Base-by-base conservation (phyloP, 2,113 vertebrate genomes). In the Oostethus manadensis region DNA sequence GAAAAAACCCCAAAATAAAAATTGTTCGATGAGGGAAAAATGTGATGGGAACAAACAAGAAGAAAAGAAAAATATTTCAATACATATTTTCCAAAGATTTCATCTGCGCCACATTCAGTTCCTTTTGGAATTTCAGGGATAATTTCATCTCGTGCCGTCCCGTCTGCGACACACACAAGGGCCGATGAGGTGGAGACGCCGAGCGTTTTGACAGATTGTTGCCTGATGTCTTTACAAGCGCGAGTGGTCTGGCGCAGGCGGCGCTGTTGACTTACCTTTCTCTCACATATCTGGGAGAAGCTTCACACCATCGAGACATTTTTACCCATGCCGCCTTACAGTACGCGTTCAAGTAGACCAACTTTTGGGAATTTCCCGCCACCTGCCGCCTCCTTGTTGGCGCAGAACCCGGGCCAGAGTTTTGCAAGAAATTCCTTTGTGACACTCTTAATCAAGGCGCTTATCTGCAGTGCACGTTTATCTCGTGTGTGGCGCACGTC, bases 391-490 rank as follows among this genome's bases (percentile, higher is more conserved):
- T 14, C 21, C 47, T 43, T 0, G 15, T 62, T 76, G 73, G 76
- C 71, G 0, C 1, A 0, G n/a, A 10, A 65, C 66, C 79, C n/a
- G 75, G 56, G 40, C 14, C 49, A 42, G 38, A 42, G 71, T 74
- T 86, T 78, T 79, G 78, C 80, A 82, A 86, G 69, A 79, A 74
- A 80, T 87, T 78, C 73, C 61, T 81, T 64, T 71, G 82, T 78
- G 67, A 79, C 71, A 75, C 20, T 38, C 43, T 80, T 73, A 14
- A 86, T 81, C 80, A 70, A 57, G 51, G 16, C 45, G 53, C 23
- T 29, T 50, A 84, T 86, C 74, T 63, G 2, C 51, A 48, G 53
- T 76, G 70, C 68, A 60, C 62, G 72, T 85, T 72, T 68, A 77
- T 78, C 71, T 62, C 53, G 42, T 62, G 56, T 68, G 56, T 53